Evolutionary conservation across 2,888 invertebrate species (phyloP), one percentile per base, ranked within the genome.

Genomic region (Tetropium fuscum): DNA sequence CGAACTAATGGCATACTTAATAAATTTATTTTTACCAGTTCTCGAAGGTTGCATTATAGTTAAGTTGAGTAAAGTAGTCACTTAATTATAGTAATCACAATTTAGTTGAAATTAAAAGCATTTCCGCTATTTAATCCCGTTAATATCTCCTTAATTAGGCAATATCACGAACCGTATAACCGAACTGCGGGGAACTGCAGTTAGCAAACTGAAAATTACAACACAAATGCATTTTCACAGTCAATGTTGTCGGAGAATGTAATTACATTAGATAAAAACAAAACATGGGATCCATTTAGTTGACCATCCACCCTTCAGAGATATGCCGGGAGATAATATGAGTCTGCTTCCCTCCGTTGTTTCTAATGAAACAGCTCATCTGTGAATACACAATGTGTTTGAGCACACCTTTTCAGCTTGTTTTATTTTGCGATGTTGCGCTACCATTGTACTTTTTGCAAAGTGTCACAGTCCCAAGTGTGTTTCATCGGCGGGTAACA

Each of bases 161-260:
- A 43, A 65, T 69, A 71, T 66, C 65, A 27, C 58, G 57, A 61
- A 64, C 63, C 57, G 36, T 41, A 58, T 30, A 44, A 53, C 53
- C 54, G 60, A 65, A 66, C 65, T 62, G 59, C 58, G 40, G 63
- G 58, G 60, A 66, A 68, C 56, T 68, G 72, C 68, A 69, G 62
- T 69, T 68, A 63, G 63, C 57, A 63, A 66, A 68, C 68, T 63
- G 72, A 64, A 67, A 73, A 69, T 67, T 68, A 70, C 67, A 62
- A 60, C 57, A 51, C 62, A 64, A 72, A 71, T 73, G 71, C 70
- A 72, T 71, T 74, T 70, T 30, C 68, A 64, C 58, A 67, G 56
- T 72, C 69, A 56, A 68, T 70, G 58, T 66, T 59, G 57, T 54
- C 66, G 66, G 64, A 55, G 69, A 66, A 68, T 60, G 66, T 66